Base-by-base conservation (phyloP, 2,888 invertebrate species). In the Ellobium chinense region DNA sequence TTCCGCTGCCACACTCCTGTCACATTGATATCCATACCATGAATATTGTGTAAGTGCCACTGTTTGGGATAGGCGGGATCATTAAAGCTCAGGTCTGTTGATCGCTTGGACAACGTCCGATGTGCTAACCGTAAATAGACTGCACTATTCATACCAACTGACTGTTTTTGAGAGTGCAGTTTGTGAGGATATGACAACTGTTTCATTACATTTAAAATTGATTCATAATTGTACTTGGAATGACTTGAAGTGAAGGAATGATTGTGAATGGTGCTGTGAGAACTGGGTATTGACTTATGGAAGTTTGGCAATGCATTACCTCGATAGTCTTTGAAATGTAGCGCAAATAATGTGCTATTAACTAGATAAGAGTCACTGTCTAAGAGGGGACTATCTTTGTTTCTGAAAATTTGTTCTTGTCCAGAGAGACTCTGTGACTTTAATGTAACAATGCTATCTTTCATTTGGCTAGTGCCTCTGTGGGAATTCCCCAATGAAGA, bases 31-130 rank as follows among this genome's bases (percentile, higher is more conserved):
- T 92, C 92, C 87, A 89, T 88, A 1, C 82, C 84, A 91, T 91
- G 91, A 90, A 74, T 91, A 91, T 62, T 87, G 77, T 12, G 70
- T 88, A 92, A 84, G 83, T 92, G 92, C 92, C 92, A 92, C 80
- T 92, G 92, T 36, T 86, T 76, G 1, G 75, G 79, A 80, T 88
- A 92, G 27, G 74, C 84, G 7, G 91, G 90, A 84, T 92, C 92
- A 37, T 85, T 81, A 76, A 92, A 91, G 0, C n/a, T 31, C 0
- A 65, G 2, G 24, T 29, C 62, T 14, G 56, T 1, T 31, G 75
- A 75, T 12, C 65, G 75, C 31, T 29, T 65, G n/a, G 60, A 54
- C 31, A 62, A 7, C 5, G 65, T n/a, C 46, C 18, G 46, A n/a
- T n/a, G n/a, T n/a, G n/a, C n/a, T 12, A 46, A 18, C 9, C 18